phyloP scores from a whole-genome alignment of 2,888 invertebrate genomes.

The Mimachlamys varia region DNA sequence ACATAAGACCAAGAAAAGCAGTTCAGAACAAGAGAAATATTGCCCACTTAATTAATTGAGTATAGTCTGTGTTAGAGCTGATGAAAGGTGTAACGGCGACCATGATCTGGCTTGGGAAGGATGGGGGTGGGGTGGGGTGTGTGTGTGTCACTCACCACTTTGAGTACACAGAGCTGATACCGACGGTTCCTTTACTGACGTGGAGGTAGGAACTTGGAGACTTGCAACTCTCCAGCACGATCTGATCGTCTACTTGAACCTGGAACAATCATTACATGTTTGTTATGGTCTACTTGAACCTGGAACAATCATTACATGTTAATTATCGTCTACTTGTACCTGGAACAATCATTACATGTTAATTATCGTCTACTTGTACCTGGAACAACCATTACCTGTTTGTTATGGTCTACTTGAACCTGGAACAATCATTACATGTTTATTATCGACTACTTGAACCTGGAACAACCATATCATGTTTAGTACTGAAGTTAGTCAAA shows the following conservation, averaged over 20 bases:
- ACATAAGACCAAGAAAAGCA: too few relatives aligned
- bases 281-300: constrained; percentile 80
- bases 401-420: constrained; percentile 80
- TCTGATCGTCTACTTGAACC: constrained; percentile 80
- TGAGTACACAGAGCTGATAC: constrained; percentile 67
- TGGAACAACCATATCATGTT: too few relatives aligned
- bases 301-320: constrained; percentile 53
- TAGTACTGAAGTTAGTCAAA: too few relatives aligned
- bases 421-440: constrained; percentile 51
- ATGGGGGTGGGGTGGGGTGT: too few relatives aligned
- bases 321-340: constrained; percentile 80
- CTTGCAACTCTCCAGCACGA: constrained; percentile 79
- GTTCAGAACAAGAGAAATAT: too few relatives aligned
- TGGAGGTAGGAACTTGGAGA: constrained; percentile 78
- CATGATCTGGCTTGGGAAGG: too few relatives aligned
- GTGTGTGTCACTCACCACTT: constrained; percentile 63
- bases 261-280: constrained; percentile 51
- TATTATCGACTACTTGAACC: too few relatives aligned
- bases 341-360: constrained; percentile 51
- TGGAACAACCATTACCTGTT: too few relatives aligned
- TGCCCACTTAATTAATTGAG: too few relatives aligned
- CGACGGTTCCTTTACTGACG: constrained; percentile 72
- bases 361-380: too few relatives aligned
- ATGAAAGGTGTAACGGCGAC: too few relatives aligned
- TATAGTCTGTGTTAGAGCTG: too few relatives aligned